phyloP scores from a whole-genome alignment of 2,888 invertebrate species.

The Hylaea fasciaria region DNA sequence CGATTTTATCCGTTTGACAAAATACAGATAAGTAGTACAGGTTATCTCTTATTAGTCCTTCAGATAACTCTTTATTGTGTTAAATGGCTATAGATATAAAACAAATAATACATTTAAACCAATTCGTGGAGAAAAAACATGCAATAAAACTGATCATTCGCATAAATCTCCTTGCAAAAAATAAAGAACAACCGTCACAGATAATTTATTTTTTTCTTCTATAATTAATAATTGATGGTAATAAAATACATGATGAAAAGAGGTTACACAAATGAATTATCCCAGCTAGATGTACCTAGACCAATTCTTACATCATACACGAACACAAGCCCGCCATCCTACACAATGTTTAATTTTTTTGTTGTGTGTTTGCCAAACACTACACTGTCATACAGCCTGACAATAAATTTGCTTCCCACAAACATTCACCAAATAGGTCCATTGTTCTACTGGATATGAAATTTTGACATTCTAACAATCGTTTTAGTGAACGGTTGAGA shows the following conservation, averaged over 20 bases:
- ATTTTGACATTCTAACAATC: conserved; percentile 45
- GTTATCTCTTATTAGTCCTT: no score
- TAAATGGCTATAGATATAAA: no score
- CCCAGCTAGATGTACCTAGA: conserved; percentile 5
- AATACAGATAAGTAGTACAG: no score
- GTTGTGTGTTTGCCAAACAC: conserved; percentile 53
- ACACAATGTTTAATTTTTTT: conserved; percentile 43
- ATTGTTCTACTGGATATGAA: conserved; percentile 52
- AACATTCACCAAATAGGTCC: conserved; percentile 45
- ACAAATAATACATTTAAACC: no score
- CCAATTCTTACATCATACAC: conserved; percentile 8
- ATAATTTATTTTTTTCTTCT: no score
- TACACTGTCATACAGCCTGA: conserved; percentile 41
- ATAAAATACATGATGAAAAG: background rate
- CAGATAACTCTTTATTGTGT: no score
- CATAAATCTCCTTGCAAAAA: no score
- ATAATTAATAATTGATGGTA: no score
- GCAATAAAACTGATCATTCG: no score
- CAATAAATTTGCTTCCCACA: conserved; percentile 54
- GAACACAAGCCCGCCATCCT: conserved; percentile 18
- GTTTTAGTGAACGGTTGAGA: conserved; percentile 31
- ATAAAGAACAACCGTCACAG: no score
- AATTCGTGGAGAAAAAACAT: no score
- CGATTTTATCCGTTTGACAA: no score
- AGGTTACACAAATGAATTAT: conserved; percentile 1